These are phyloP conservation scores for Cherax destructor DNA, from an alignment of 1,140 invertebrate species.

Conservation along the genomic window DNA sequence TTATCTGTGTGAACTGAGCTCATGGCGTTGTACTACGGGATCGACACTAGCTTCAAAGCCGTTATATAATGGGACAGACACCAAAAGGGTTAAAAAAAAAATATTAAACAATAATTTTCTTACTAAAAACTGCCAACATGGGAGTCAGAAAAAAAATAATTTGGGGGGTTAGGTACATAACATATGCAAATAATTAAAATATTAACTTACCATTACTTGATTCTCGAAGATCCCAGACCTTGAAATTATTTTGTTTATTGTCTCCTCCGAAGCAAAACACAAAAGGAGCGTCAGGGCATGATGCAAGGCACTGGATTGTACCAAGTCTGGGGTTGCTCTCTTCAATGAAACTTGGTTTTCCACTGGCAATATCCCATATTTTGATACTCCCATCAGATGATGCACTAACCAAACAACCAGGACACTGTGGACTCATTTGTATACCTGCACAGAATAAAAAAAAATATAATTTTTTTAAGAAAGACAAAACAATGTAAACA, in stretches of 20 bases:
- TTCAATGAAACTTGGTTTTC: conserved; percentile 75
- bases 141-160: too few species aligned
- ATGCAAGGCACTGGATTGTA: conserved; percentile 81
- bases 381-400: conserved; percentile 84
- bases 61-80: too few species aligned
- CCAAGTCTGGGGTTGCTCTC: conserved; percentile 73
- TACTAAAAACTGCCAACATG: too few species aligned
- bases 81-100: too few species aligned
- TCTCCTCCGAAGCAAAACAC: conserved; percentile 89
- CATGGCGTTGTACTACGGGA: too few species aligned
- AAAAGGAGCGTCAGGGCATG: conserved; percentile 88
- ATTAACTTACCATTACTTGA: conserved; percentile 80
- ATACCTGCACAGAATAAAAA: conserved; percentile 76
- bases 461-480: background rate
- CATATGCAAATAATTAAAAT: too few species aligned
- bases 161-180: too few species aligned
- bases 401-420: conserved; percentile 83
- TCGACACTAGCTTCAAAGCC: too few species aligned
- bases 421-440: conserved; percentile 81
- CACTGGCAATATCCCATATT: conserved; percentile 83
- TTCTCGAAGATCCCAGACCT: conserved; percentile 84
- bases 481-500: too few species aligned
- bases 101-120: too few species aligned
- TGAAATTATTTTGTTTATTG: conserved; percentile 86
- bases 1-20: too few species aligned